These are phyloP conservation scores for Gephyroberyx darwinii DNA, from an alignment of 2,797 vertebrate genomes.

Conservation along the genomic window DNA sequence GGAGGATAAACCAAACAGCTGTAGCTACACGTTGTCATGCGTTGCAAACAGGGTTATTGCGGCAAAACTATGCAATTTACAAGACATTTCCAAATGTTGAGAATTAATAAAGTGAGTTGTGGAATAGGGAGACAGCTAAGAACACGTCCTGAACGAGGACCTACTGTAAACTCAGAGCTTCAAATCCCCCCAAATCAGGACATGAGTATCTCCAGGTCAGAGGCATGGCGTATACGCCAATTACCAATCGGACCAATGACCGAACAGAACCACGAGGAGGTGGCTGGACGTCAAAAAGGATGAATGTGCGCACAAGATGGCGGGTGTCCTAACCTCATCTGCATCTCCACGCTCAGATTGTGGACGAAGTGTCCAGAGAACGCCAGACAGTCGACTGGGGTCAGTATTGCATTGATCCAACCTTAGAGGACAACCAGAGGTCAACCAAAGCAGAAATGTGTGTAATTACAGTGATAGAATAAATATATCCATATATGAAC, in stretches of 20 bases:
- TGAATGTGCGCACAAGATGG: constrained; percentile 1
- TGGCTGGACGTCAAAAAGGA: too few species aligned
- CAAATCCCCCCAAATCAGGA: constrained; percentile 17
- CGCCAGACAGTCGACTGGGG: constrained; percentile 96
- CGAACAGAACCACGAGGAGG: not conserved
- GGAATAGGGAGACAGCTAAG: constrained; percentile 9
- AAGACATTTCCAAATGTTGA: constrained; percentile 23
- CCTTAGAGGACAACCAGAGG: constrained; percentile 76
- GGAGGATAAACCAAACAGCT: constrained; percentile 40
- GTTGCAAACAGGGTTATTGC: constrained; percentile 27
- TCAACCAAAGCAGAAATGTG: not conserved
- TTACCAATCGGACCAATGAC: not conserved
- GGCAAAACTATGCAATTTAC: constrained; percentile 11
- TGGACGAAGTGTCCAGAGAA: constrained; percentile 98
- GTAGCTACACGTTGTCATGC: constrained; percentile 25
- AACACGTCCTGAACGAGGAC: constrained; percentile 16
- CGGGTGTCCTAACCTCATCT: constrained; percentile 89
- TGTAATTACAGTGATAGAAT: not conserved
- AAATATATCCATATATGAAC: too few species aligned
- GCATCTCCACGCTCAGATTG: constrained; percentile 97
- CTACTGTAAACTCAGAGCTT: constrained; percentile 28
- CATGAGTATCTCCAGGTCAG: not conserved
- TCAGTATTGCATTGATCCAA: constrained; percentile 98
- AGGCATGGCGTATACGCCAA: not conserved
- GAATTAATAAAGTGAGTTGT: constrained; percentile 32